Evolutionary conservation across 2,113 vertebrate species (phyloP).

Genomic region (Chrysochloris asiatica): DNA sequence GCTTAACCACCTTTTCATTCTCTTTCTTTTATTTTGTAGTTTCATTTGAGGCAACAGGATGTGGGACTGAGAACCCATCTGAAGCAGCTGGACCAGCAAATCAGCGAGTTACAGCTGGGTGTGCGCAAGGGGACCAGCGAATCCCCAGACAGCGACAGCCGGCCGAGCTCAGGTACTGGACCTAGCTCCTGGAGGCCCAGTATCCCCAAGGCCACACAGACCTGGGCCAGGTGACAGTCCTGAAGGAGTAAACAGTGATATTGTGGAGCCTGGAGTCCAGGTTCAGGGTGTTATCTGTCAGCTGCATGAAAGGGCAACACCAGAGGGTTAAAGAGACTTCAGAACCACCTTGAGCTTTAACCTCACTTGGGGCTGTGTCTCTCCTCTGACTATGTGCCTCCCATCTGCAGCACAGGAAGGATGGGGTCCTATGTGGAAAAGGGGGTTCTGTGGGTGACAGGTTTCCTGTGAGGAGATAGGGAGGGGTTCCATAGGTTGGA

Average conservation of each 20-base stretch:
- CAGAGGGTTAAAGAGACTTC: not conserved
- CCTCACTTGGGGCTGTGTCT: no score
- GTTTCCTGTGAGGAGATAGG: no score
- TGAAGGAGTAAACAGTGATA: no score
- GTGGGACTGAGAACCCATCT: slow-evolving; percentile 92
- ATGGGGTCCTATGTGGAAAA: no score
- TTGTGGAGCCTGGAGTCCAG: not conserved
- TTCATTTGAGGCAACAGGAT: slow-evolving; percentile 91
- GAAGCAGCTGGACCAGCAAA: slow-evolving; percentile 93
- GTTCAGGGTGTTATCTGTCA: no score
- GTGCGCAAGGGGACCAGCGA: slow-evolving; percentile 88
- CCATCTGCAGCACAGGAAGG: no score
- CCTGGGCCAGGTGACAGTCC: not conserved
- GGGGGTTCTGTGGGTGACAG: no score
- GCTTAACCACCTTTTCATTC: no score
- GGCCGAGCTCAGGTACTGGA: slow-evolving; percentile 94
- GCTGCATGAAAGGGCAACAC: no score
- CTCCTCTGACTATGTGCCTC: no score
- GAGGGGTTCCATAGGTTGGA: no score
- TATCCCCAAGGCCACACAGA: not conserved
- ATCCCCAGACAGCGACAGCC: slow-evolving; percentile 93
- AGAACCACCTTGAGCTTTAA: not conserved
- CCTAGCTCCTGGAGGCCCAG: not conserved
- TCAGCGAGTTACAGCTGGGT: slow-evolving; percentile 93
- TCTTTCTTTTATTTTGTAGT: slow-evolving; percentile 80